Base-by-base conservation (phyloP, 2,888 invertebrate species). In the Hermaeophaga mercurialis region DNA sequence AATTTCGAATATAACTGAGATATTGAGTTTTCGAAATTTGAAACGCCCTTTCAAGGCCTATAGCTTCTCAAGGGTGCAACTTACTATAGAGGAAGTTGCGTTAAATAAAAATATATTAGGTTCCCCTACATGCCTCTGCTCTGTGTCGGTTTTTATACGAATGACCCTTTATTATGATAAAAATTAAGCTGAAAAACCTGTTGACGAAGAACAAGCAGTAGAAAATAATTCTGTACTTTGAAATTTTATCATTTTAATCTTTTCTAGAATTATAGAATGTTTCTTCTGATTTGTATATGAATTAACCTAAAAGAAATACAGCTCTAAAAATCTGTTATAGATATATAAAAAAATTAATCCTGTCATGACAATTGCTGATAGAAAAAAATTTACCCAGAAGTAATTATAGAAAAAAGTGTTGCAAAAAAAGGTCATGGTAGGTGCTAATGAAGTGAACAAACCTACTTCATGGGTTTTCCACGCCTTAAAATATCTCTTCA, bases 191-290 rank as follows among this genome's bases (percentile, higher is more conserved):
- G n/a, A n/a, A n/a, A n/a, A n/a, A n/a, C n/a, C n/a, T 22, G 22
- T 22, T 6, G 22, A 22, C 22, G 22, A 22, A 6, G 22, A 22
- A 22, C 4, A 22, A 22, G 22, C 4, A 22, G 22, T 3, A 56
- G 56, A 8, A 52, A 44, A 22, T 22, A 22, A 45, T 14, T 15
- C 15, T n/a, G 17, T 46, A n/a, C 38, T 49, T 38, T 38, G 38
- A 22, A 38, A 49, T 49, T 49, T 49, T 33, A 49, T 49, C 33
- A 26, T 38, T 38, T 34, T 34, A 49, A 38, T 34, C 34, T 19
- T 26, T 49, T 49, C 49, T 38, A n/a, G 49, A 38, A 49, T 49
- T 49, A 39, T 49, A 38, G 49, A 49, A 49, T 49, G 36, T 15
- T n/a, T 39, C 49, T 34, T 38, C 38, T 26, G 49, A 49, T 26